Base-by-base conservation (phyloP, 2,888 invertebrate genomes). In the Leistus spinibarbis region DNA sequence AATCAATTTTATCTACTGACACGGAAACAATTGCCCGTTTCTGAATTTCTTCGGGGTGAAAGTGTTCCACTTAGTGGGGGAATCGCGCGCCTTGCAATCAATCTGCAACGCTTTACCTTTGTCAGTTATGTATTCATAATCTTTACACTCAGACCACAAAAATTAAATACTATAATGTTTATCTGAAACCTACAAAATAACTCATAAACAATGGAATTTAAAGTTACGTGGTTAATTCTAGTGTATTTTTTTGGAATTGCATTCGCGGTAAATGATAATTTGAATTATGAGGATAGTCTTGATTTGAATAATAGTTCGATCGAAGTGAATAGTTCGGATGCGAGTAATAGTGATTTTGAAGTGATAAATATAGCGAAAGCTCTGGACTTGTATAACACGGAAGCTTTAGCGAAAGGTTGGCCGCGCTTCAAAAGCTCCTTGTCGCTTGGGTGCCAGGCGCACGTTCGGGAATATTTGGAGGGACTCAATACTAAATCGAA, bases 401-500 rank as follows among this genome's bases (percentile, higher is more conserved):
- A 67, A 53, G 27, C 62, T 7, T 54, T 73, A 53, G 20, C 62
- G 24, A 40, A 53, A 16, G 40, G 53, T 23, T 67, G 66, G 67
- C 57, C 60, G 1, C 17, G 60, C 7, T 3, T 73, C 7, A 27
- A 62, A 23, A 40, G 20, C 9, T 4, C 10, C 20, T 9, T 73
- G 10, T 57, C 57, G 20, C 16, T 23, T 10, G 16, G 24, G 19
- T 73, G 73, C 24, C 20, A 62, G 20, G 62, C 73, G 10, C 60
- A 67, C 13, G n/a, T 73, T 1, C 20, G 53, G 16, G 73, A 54
- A 3, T 73, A 73, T 23, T n/a, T 73, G n/a, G 67, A 40, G n/a
- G 73, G 73, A 7, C 60, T 73, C 60, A 67, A 54, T 10, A 19
- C 17, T 16, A 67, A 67, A n/a, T 24, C 27, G n/a, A 67, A 67